Evolutionary conservation across 2,113 vertebrate species (phyloP).

Genomic region (Cinclus cinclus): DNA sequence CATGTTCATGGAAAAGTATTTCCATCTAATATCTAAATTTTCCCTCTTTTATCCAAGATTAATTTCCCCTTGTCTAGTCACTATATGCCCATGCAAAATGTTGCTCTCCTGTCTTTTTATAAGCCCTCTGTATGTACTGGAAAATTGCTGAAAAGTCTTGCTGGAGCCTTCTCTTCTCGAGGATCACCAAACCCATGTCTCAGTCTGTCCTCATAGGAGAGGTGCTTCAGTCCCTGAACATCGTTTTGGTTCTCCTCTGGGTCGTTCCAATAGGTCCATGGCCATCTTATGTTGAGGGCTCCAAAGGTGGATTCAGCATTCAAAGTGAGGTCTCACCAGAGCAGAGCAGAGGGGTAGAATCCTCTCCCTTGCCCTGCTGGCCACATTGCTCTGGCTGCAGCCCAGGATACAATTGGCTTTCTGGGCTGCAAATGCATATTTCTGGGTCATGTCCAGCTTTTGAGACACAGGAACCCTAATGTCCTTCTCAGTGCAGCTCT

Average conservation of each 20-base stretch:
- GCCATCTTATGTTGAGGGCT: not conserved
- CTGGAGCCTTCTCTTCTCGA: not conserved
- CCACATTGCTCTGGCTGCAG: not conserved
- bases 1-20: not conserved
- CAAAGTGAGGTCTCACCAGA: not conserved
- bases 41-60: not conserved
- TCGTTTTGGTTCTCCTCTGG: not conserved
- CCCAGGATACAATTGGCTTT: not conserved
- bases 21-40: not conserved
- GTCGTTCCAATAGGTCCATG: not conserved
- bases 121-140: not conserved
- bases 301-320: not conserved
- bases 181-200: not conserved
- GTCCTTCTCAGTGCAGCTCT: not conserved
- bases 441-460: not conserved
- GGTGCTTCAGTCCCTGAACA: not conserved
- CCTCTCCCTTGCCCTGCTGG: not conserved
- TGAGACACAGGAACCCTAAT: not conserved
- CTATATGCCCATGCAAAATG: not conserved
- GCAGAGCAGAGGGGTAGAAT: not conserved
- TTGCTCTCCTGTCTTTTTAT: not conserved
- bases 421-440: not conserved
- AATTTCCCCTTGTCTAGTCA: not conserved
- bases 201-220: not conserved
- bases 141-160: not conserved